A percentile compares a stretch with the other conserved stretches of the same genome.
Evolutionary conservation across 2,888 invertebrate genomes (phyloP).

Genomic region (Tenthredo notha): DNA sequence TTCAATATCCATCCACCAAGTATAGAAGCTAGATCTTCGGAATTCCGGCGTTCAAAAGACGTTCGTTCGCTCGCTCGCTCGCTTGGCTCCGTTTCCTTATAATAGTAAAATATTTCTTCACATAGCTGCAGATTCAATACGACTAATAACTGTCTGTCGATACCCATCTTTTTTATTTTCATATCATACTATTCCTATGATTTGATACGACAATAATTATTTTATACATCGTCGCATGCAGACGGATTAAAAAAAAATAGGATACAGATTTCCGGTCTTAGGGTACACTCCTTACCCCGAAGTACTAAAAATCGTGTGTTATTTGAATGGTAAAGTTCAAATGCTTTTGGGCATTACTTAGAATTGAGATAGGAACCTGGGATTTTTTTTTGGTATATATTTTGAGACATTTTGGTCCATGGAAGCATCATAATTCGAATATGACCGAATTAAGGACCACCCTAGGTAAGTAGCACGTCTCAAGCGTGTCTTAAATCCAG

Average conservation of each 20-base stretch:
- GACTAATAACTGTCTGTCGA: background rate
- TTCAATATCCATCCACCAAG: constrained; percentile 11
- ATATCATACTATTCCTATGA: too few species aligned
- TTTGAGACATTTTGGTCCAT: too few species aligned
- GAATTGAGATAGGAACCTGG: too few species aligned
- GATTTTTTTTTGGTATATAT: too few species aligned
- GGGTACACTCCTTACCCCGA: background rate
- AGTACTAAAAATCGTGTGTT: too few species aligned
- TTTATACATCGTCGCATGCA: background rate
- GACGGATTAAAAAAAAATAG: background rate
- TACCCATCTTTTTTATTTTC: background rate
- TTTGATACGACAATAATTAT: background rate
- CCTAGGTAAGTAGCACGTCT: background rate
- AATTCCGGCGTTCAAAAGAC: constrained; percentile 23
- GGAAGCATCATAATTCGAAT: too few species aligned
- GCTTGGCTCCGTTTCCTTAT: background rate
- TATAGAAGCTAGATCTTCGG: constrained; percentile 25
- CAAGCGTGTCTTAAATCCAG: background rate
- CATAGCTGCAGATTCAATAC: background rate
- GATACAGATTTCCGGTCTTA: background rate
- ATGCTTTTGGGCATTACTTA: too few species aligned
- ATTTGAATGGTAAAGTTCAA: too few species aligned
- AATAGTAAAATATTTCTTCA: background rate
- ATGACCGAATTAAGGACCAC: too few species aligned
- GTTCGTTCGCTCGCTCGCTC: background rate